phyloP scores from a whole-genome alignment of 1,140 invertebrate species.

The Armadillidium nasatum region DNA sequence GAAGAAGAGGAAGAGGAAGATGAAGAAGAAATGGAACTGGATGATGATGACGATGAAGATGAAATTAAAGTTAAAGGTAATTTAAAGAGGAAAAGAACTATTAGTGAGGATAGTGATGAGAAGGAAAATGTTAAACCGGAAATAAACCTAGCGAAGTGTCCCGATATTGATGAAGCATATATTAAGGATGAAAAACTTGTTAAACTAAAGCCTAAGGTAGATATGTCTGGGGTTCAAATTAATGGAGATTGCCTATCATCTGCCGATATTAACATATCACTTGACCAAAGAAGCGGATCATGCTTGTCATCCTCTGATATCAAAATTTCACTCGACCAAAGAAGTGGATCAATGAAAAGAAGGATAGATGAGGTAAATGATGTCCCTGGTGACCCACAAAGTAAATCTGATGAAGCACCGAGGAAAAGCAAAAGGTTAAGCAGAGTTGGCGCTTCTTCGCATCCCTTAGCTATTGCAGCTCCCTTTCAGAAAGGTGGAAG shows the following conservation, averaged over 20 bases:
- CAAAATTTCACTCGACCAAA: neutral
- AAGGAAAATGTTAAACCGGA: neutral
- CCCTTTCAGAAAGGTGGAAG: neutral
- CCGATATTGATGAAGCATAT: neutral
- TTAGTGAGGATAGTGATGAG: neutral
- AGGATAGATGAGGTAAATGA: constrained; percentile 28
- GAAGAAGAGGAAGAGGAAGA: neutral
- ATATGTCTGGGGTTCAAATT: neutral
- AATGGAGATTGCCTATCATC: neutral
- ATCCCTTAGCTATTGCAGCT: constrained; percentile 26
- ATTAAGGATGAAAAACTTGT: constrained; percentile 13
- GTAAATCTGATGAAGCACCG: constrained; percentile 30
- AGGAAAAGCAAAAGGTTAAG: constrained; percentile 39
- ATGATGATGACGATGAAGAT: constrained; percentile 6
- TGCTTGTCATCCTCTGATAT: neutral
- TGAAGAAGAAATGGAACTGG: neutral
- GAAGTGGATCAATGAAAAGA: neutral
- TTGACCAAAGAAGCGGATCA: neutral
- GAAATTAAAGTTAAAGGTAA: neutral
- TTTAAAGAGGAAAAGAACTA: neutral
- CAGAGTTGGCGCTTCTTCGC: constrained; percentile 26
- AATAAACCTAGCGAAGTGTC: neutral
- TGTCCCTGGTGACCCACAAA: constrained; percentile 31
- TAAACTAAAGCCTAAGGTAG: neutral
- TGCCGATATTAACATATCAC: neutral